Conservation (phyloP, 2,797 vertebrate species). For the Distichodus sexfasciatus region DNA sequence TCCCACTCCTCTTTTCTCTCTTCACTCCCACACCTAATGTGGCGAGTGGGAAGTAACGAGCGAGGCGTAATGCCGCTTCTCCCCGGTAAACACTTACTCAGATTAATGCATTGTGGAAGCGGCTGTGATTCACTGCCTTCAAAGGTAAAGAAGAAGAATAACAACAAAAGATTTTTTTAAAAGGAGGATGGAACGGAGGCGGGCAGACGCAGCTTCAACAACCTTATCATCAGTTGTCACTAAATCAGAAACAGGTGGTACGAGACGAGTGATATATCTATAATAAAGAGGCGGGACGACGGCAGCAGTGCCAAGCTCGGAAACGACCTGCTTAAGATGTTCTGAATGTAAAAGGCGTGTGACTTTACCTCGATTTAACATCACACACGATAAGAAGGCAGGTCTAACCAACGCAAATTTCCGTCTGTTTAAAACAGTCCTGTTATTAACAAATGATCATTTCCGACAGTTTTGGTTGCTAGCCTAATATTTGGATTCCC, state of each 20-base stretch:
- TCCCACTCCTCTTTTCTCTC: neutral
- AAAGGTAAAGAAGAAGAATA: neutral
- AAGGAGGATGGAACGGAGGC: neutral
- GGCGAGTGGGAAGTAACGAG: constrained; percentile 20
- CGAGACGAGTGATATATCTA: constrained; percentile 23
- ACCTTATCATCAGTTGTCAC: neutral
- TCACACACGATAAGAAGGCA: too few relatives aligned
- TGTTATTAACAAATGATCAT: too few relatives aligned
- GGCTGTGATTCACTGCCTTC: constrained; percentile 34
- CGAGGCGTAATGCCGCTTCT: constrained; percentile 23
- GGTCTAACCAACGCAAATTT: too few relatives aligned
- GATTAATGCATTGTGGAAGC: constrained; percentile 35
- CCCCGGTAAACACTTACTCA: constrained; percentile 27
- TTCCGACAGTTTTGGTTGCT: too few relatives aligned
- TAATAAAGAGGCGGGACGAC: constrained; percentile 18
- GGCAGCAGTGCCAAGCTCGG: too few relatives aligned
- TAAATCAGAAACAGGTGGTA: constrained; percentile 29
- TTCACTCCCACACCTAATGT: constrained; percentile 23
- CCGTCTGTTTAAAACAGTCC: too few relatives aligned
- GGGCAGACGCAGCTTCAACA: neutral
- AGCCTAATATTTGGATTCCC: too few relatives aligned
- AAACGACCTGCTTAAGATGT: too few relatives aligned
- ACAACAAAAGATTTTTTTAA: too few relatives aligned
- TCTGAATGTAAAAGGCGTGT: too few relatives aligned
- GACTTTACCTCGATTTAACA: too few relatives aligned